Evolutionary conservation across 2,113 vertebrate species (phyloP).

Genomic region (Cottus gobio): DNA sequence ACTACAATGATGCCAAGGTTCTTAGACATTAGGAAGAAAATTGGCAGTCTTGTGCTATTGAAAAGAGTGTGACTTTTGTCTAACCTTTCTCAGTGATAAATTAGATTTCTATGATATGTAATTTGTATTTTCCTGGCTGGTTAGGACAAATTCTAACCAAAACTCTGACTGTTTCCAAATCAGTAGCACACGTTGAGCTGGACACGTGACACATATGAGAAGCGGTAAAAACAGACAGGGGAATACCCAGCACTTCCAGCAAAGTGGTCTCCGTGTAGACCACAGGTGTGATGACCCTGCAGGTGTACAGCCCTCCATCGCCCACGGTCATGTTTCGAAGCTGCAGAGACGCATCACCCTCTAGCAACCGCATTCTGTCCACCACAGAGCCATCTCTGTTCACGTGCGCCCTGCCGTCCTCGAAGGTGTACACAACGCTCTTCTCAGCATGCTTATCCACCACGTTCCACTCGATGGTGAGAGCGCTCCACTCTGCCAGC

Average conservation of each 20-base stretch:
- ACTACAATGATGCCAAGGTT: not conserved
- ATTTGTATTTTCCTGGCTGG: no score
- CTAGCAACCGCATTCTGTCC: constrained; percentile 33
- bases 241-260: constrained; percentile 69
- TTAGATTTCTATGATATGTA: no score
- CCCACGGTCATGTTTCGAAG: constrained; percentile 58
- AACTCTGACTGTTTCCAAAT: not conserved
- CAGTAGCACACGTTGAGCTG: not conserved
- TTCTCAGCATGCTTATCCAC: constrained; percentile 5
- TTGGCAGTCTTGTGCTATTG: not conserved
- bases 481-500: constrained; percentile 19
- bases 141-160: not conserved
- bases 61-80: not conserved
- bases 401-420: constrained; percentile 30
- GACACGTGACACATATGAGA: not conserved
- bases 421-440: constrained; percentile 58
- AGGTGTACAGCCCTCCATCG: constrained; percentile 74
- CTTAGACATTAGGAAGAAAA: not conserved
- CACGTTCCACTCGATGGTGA: constrained; percentile 61
- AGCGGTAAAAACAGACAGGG: not conserved
- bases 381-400: constrained; percentile 45
- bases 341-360: constrained; percentile 66
- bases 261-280: constrained; percentile 41
- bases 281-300: constrained; percentile 64
- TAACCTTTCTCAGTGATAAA: not conserved